Evolutionary conservation across 2,113 vertebrate species (phyloP), one percentile per base, ranked within the genome.

Genomic region (Serilophus lunatus): DNA sequence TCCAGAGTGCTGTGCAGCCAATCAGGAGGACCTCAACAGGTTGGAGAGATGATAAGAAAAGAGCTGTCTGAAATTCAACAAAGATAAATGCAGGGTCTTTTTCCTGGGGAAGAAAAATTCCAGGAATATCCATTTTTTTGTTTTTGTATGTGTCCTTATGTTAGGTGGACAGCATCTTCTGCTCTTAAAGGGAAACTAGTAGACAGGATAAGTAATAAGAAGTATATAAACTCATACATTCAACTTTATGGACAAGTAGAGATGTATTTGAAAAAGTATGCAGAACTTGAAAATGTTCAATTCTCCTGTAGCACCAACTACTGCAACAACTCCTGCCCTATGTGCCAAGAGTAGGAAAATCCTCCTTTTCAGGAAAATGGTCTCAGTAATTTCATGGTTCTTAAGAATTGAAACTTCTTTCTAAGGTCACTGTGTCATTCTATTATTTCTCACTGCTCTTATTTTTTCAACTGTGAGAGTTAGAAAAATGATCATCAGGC

Each of bases 401-500:
- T 78, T 82, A 89, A 91, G 72, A 97, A 70, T 40, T 82, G 70
- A 96, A 94, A 95, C 65, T 15, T 65, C 3, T 6, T 33, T 92
- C 23, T 78, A 85, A 88, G 90, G 75, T 71, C 15, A 0, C 36
- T 91, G 18, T 69, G 68, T 61, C 38, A 84, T 92, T 95, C 74
- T 88, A 70, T 86, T 85, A 76, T 91, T 70, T 92, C 61, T 88
- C 28, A 51, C 38, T 71, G 11, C 7, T 74, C 18, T 66, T 33
- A 1, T 12, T 47, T 24, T 59, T 75, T 88, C 23, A 59, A 47
- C 20, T 70, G 70, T 87, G 8, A 10, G 81, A 95, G 82, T 88
- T 91, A 97, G 81, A 90, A 91, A 93, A 92, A 90, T 95, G 36
- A 59, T 90, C 64, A 88, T 53, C 40, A 69, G 42, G 72, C 42